These are phyloP conservation scores for Sturnira hondurensis DNA, from an alignment of 2,113 vertebrate genomes.

Conservation along the genomic window DNA sequence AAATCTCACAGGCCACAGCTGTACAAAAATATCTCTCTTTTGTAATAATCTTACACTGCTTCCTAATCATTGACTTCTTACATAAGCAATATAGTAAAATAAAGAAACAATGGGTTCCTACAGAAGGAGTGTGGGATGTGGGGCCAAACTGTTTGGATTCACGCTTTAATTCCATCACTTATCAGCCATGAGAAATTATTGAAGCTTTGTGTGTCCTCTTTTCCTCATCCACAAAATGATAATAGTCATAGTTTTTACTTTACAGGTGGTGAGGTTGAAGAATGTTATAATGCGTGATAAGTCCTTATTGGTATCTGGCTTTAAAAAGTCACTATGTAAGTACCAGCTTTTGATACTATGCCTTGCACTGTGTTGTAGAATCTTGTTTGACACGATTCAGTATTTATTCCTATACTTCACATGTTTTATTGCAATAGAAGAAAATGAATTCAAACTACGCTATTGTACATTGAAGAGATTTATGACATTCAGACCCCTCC, in stretches of 20 bases:
- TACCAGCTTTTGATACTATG: background rate
- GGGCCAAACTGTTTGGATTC: background rate
- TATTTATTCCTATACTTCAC: background rate
- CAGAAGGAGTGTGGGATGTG: background rate
- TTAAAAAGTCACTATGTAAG: background rate
- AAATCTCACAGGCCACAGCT: background rate
- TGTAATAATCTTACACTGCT: background rate
- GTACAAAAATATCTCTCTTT: background rate
- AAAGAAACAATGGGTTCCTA: background rate
- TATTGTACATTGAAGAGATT: background rate
- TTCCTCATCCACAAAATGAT: background rate
- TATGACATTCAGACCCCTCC: background rate
- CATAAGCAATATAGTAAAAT: background rate
- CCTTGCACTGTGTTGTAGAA: rapidly evolving
- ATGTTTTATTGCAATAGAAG: background rate
- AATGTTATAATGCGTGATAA: background rate
- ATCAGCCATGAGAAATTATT: background rate
- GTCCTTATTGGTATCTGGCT: background rate
- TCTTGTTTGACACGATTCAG: background rate
- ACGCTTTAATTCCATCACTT: background rate
- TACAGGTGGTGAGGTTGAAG: background rate
- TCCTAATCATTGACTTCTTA: background rate
- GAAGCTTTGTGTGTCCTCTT: background rate
- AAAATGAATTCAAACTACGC: background rate
- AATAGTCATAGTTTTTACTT: background rate